These are phyloP conservation scores for Globodera ellingtonae DNA, from an alignment of 1,140 invertebrate species.

Conservation along the genomic window DNA sequence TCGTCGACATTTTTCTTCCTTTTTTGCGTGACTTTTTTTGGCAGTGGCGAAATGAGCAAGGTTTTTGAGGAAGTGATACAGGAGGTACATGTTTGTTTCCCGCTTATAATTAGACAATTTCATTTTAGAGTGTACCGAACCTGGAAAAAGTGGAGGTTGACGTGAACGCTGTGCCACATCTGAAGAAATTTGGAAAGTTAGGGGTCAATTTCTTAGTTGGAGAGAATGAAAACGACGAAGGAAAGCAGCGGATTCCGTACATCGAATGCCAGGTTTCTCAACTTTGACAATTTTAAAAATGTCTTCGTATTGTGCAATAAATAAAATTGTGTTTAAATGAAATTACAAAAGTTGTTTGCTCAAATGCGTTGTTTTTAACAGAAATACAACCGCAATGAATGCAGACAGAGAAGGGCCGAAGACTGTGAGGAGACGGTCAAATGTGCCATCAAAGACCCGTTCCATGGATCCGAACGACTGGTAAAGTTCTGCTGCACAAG, in stretches of 20 bases:
- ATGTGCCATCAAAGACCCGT: not conserved
- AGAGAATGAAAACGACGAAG: constrained; percentile 1
- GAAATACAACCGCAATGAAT: constrained; percentile 13
- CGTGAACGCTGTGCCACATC: not conserved
- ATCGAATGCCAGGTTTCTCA: constrained; percentile 17
- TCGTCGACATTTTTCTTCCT: too few species aligned
- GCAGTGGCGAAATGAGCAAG: too few species aligned
- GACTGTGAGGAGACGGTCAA: constrained; percentile 13
- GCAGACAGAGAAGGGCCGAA: not conserved
- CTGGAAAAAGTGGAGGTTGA: not conserved
- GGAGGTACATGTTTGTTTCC: too few species aligned
- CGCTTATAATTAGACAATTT: too few species aligned
- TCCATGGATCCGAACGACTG: not conserved
- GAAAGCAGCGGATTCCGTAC: constrained; percentile 2
- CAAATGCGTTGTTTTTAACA: not conserved
- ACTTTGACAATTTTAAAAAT: not conserved
- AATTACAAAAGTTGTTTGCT: not conserved
- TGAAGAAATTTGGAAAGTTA: constrained; percentile 22
- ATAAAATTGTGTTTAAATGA: not conserved
- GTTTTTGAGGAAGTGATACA: too few species aligned
- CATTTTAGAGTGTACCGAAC: not conserved
- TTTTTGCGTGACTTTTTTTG: too few species aligned
- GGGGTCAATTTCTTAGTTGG: constrained; percentile 12
- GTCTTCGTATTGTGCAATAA: not conserved
- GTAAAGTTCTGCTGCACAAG: not conserved